Percentiles rank a stretch among this genome's conserved stretches.
Evolutionary conservation across 2,888 invertebrate genomes (phyloP).

Genomic region (Pristionchus entomophagus): DNA sequence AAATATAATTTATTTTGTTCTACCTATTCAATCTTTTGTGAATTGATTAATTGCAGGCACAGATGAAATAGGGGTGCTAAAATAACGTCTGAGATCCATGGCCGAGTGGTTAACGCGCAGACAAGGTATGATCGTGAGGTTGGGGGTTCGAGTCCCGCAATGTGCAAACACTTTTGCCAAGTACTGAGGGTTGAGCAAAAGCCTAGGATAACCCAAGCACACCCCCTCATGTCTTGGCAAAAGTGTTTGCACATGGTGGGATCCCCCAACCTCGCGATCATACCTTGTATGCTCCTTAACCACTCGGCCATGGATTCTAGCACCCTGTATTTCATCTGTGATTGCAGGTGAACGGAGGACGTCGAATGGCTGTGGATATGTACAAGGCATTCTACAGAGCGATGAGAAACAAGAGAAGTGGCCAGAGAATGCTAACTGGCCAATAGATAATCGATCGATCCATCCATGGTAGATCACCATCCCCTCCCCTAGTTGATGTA

Average conservation of each 20-base stretch:
- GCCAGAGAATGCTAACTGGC: neutral
- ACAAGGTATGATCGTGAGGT: too few species aligned
- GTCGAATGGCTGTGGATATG: slow-evolving; percentile 15
- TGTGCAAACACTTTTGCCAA: too few species aligned
- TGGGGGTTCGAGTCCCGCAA: too few species aligned
- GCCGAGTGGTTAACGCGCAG: too few species aligned
- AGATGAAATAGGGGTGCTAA: too few species aligned
- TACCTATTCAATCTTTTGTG: too few species aligned
- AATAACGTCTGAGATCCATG: too few species aligned
- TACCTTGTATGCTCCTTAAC: neutral
- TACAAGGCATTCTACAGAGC: slow-evolving; percentile 35
- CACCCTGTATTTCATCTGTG: neutral
- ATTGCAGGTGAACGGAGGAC: slow-evolving; percentile 11
- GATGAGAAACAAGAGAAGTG: slow-evolving; percentile 19
- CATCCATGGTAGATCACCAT: neutral
- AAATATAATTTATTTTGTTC: too few species aligned
- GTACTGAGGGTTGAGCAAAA: too few species aligned
- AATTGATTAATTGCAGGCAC: too few species aligned
- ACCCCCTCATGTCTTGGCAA: neutral
- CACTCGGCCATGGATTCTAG: too few species aligned
- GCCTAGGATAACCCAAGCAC: neutral
- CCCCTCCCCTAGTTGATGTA: neutral
- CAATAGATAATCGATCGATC: slow-evolving; percentile 18
- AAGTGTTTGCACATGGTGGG: neutral
- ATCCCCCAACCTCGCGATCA: too few species aligned